These are phyloP conservation scores for Drosophila colorata DNA, from an alignment of 2,888 invertebrate genomes.

Conservation along the genomic window DNA sequence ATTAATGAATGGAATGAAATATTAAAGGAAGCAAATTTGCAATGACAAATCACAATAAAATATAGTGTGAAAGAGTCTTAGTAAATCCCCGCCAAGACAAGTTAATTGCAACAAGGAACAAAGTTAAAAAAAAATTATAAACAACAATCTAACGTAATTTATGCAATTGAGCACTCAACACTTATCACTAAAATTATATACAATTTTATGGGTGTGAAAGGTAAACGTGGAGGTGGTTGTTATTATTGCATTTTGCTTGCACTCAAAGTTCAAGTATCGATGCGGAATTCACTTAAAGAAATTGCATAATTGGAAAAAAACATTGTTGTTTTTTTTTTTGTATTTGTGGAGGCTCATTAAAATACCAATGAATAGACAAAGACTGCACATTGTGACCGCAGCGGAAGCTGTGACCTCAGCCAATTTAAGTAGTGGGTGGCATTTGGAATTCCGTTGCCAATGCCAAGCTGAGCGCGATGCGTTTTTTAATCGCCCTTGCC, in stretches of 20 bases:
- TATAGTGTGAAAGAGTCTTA: background rate
- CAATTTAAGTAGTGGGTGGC: conserved; percentile 33
- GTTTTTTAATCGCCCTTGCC: conserved; percentile 16
- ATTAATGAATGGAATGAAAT: conserved; percentile 7
- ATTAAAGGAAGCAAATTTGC: conserved; percentile 13
- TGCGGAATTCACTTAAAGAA: conserved; percentile 20
- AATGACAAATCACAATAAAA: conserved; percentile 1
- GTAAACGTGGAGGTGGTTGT: conserved; percentile 3
- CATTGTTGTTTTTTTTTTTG: conserved; percentile 6
- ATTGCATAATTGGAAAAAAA: conserved; percentile 23
- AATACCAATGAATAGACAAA: conserved; percentile 38
- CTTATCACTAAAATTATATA: conserved; percentile 31
- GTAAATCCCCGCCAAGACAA: conserved; percentile 13
- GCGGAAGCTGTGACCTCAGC: conserved; percentile 41
- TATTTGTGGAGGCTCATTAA: conserved; percentile 20
- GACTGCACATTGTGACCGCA: conserved; percentile 25
- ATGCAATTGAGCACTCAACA: conserved; percentile 44
- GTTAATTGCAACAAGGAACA: conserved; percentile 32
- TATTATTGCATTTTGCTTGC: background rate
- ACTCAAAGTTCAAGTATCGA: conserved; percentile 24
- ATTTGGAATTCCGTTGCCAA: conserved; percentile 9
- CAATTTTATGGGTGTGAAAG: conserved; percentile 14
- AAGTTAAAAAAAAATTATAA: background rate
- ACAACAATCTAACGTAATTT: conserved; percentile 24
- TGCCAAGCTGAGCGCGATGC: background rate